Evolutionary conservation across 2,113 vertebrate species (phyloP).

Genomic region (Gallinago paraguaiae): DNA sequence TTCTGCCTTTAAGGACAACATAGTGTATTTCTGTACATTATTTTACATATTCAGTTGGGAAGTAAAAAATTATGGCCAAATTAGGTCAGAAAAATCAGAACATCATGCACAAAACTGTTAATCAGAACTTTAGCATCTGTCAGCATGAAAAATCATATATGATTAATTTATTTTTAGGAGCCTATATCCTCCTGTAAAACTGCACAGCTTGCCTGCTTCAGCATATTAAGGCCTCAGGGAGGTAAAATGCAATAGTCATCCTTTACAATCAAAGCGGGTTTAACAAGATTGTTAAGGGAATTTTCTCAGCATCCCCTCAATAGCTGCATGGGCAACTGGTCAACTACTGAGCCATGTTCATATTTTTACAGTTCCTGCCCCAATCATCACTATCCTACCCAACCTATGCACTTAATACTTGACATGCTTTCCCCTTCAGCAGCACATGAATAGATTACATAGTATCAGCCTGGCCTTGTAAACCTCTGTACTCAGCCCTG

Average conservation of each 20-base stretch:
- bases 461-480: background rate
- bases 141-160: background rate
- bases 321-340: background rate
- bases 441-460: background rate
- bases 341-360: background rate
- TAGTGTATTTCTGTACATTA: background rate
- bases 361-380: background rate
- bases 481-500: background rate
- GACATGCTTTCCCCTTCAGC: background rate
- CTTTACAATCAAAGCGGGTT: slow-evolving; percentile 40
- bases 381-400: background rate
- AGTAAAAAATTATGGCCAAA: background rate
- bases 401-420: background rate
- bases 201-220: slow-evolving; percentile 3
- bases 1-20: background rate
- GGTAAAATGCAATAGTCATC: slow-evolving; percentile 7
- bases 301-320: slow-evolving; percentile 18
- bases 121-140: background rate
- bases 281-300: slow-evolving; percentile 31
- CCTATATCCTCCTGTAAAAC: background rate
- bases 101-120: background rate
- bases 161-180: slow-evolving; percentile 43
- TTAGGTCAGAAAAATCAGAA: background rate
- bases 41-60: background rate
- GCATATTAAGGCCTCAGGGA: background rate